Evolutionary conservation across 2,113 vertebrate species (phyloP).

Genomic region (Mesembrinibis cayennensis): DNA sequence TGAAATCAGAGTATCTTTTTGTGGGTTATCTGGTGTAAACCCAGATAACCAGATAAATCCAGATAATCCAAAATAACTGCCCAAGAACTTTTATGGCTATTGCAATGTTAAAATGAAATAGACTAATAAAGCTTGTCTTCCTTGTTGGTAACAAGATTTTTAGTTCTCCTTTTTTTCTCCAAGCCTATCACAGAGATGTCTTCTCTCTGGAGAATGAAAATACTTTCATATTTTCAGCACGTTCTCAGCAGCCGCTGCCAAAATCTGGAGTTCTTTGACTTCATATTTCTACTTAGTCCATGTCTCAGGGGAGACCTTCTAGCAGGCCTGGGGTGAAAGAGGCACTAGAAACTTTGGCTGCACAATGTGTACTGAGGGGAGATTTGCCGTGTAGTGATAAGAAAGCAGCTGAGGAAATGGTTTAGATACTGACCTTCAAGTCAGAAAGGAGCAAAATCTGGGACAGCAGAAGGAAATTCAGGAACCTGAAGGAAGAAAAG

Average conservation of each 20-base stretch:
- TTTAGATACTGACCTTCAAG: background rate
- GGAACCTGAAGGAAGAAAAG: background rate
- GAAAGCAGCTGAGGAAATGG: background rate
- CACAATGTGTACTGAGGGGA: background rate
- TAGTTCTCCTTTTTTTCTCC: background rate
- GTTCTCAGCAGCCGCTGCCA: background rate
- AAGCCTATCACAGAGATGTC: background rate
- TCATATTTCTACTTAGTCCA: background rate
- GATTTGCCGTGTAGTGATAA: background rate
- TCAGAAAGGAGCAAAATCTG: background rate
- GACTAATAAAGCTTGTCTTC: background rate
- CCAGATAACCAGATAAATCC: background rate
- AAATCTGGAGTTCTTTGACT: conserved; percentile 8
- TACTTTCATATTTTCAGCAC: background rate
- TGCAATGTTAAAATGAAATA: background rate
- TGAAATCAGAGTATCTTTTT: background rate
- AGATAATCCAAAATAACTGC: background rate
- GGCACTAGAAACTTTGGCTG: background rate
- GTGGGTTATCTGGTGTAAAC: background rate
- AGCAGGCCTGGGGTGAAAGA: background rate
- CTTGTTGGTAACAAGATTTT: background rate
- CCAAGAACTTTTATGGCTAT: background rate
- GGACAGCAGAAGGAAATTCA: background rate
- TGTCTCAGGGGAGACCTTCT: background rate
- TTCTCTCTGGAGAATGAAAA: background rate